Conservation (phyloP, 2,797 vertebrate genomes). For the Cuculus canorus region DNA sequence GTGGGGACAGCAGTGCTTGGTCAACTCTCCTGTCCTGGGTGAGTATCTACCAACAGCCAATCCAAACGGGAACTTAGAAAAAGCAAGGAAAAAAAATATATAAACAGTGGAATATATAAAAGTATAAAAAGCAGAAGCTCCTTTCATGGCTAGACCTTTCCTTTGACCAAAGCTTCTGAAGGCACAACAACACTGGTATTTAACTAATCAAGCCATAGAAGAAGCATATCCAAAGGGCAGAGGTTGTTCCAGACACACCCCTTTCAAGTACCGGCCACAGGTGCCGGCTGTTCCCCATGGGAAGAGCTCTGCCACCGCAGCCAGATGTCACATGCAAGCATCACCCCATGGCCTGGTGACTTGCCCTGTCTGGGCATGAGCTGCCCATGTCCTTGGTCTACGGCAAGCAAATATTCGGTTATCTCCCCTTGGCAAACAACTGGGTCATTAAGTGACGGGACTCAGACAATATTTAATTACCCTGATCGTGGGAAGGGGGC, state of each 20-base stretch:
- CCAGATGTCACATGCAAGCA: background rate
- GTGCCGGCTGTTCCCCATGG: background rate
- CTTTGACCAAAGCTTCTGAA: background rate
- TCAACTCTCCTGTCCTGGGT: background rate
- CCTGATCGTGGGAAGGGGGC: slow-evolving; percentile 38
- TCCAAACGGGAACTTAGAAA: background rate
- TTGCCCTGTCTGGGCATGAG: background rate
- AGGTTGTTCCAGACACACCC: background rate
- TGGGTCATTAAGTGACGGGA: slow-evolving; percentile 9
- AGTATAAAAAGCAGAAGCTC: background rate
- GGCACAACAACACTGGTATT: background rate
- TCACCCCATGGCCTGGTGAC: background rate
- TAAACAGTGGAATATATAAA: background rate
- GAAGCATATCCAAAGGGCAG: background rate
- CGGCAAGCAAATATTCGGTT: slow-evolving; percentile 52
- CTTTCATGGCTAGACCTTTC: background rate
- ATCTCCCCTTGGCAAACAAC: slow-evolving; percentile 67
- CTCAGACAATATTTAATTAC: slow-evolving; percentile 70
- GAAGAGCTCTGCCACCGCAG: background rate
- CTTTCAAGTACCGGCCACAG: background rate
- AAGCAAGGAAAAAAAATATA: background rate
- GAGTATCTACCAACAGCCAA: background rate
- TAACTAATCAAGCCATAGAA: background rate
- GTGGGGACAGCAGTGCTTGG: background rate
- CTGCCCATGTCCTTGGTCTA: slow-evolving; percentile 55